Evolutionary conservation across 2,888 invertebrate genomes (phyloP).

Genomic region (Polymixis flavicincta): DNA sequence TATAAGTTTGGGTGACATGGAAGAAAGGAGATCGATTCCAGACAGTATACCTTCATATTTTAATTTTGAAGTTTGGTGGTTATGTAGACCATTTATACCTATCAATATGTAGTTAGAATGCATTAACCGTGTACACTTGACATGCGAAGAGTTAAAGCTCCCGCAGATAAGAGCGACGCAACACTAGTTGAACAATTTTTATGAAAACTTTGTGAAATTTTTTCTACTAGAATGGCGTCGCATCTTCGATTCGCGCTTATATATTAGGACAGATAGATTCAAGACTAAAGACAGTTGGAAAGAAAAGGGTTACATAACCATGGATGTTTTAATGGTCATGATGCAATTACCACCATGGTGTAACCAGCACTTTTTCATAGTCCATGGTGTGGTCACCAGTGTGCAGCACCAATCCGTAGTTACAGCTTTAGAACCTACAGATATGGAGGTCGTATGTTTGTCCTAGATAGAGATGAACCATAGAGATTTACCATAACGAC

Average conservation of each 20-base stretch:
- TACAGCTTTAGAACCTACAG: neutral
- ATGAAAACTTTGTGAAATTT: too few relatives aligned
- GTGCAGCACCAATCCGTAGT: neutral
- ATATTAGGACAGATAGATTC: neutral
- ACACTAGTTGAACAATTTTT: too few relatives aligned
- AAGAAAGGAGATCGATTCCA: neutral
- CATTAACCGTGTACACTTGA: too few relatives aligned
- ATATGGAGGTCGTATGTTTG: neutral
- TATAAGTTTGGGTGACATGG: constrained; percentile 1
- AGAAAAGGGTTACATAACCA: neutral
- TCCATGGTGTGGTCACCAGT: neutral
- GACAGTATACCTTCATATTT: neutral
- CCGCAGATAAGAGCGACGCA: too few relatives aligned
- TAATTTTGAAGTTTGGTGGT: too few relatives aligned
- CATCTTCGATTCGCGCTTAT: neutral
- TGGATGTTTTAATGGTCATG: neutral
- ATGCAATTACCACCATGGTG: neutral
- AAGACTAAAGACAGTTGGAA: neutral
- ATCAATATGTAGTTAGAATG: too few relatives aligned
- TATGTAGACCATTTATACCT: too few relatives aligned
- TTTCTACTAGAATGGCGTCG: too few relatives aligned
- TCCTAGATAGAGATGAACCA: neutral
- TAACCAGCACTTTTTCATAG: too few relatives aligned
- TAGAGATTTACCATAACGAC: constrained; percentile 4
- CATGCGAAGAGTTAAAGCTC: too few relatives aligned